Evolutionary conservation across 1,140 invertebrate genomes (phyloP).

Genomic region (Oedothorax gibbosus): DNA sequence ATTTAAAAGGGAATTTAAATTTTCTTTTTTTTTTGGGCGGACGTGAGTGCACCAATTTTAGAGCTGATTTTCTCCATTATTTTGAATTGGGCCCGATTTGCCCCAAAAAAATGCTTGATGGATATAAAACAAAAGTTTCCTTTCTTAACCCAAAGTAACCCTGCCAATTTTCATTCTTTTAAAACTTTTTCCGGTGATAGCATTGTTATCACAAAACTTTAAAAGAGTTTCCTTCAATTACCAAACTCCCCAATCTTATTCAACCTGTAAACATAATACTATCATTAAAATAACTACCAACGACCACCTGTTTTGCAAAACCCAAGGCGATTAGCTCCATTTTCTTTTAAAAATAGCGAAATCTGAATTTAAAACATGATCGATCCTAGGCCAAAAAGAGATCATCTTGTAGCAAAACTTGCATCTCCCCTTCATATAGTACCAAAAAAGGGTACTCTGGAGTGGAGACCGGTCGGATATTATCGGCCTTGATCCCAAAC

Average conservation of each 20-base stretch:
- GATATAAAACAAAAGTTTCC: slow-evolving; percentile 26
- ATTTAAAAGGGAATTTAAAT: slow-evolving; percentile 24
- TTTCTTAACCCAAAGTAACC: neutral
- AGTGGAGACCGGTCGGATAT: slow-evolving; percentile 51
- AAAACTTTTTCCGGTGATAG: neutral
- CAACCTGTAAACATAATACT: slow-evolving; percentile 47
- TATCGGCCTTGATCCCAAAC: slow-evolving; percentile 54
- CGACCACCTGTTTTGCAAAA: slow-evolving; percentile 33
- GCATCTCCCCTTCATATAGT: slow-evolving; percentile 64
- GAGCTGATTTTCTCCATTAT: slow-evolving; percentile 55
- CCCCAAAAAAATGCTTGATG: neutral
- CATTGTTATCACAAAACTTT: slow-evolving; percentile 53
- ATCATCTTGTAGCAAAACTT: slow-evolving; percentile 61
- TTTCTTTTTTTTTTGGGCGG: slow-evolving; percentile 26
- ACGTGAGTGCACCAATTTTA: slow-evolving; percentile 21
- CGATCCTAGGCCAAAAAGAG: slow-evolving; percentile 53
- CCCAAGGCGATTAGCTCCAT: slow-evolving; percentile 9
- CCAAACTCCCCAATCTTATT: slow-evolving; percentile 57
- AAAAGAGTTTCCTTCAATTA: slow-evolving; percentile 59
- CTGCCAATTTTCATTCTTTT: neutral
- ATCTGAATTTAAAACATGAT: slow-evolving; percentile 49
- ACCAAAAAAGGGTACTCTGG: slow-evolving; percentile 53
- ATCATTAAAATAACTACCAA: slow-evolving; percentile 49
- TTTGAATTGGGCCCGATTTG: slow-evolving; percentile 45
- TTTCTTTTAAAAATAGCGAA: slow-evolving; percentile 29